Base-by-base conservation (phyloP, 2,797 vertebrate genomes). In the Sebastes alutus region DNA sequence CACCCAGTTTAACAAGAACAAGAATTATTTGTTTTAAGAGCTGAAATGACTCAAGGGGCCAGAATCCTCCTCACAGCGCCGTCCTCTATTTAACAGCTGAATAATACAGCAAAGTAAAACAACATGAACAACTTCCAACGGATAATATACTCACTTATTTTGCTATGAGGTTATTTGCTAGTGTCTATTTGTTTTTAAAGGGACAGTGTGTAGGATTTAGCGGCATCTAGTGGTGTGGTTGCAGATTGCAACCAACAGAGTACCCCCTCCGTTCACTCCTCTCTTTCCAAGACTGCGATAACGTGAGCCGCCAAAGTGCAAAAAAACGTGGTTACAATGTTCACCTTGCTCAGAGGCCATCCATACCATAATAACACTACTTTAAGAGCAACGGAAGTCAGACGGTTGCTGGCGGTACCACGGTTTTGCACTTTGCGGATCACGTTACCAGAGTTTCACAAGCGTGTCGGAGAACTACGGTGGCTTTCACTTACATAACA, bases 321-420 rank as follows among this genome's bases (percentile, higher is more conserved):
- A 46, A 46, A n/a, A 42, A 23, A 2, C 42, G 6, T 46, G 1
- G 42, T 46, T 0, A 46, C 6, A 18, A 16, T 46, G 42, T 46
- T 46, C 16, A 46, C 6, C 42, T 46, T 0, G 42, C 42, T 46
- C 2, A 3, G 14, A 46, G 6, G 42, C 16, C 42, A 46, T 46
- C 0, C 42, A 7, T 46, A 18, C 16, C 42, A 46, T 46, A 46
- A 46, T 46, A 46, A 46, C 38, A 46, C 14, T 18, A 46, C 42
- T 46, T 46, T 46, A 46, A 0, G 42, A 18, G 42, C 0, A 46
- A 46, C 14, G 16, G 42, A 46, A 46, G 42, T 46, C 42, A 16
- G 0, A 6, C 42, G 6, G 42, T 0, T 0, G 16, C 14, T 46
- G 6, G 42, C 6, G 2, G 42, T 7, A 46, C 14, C 16, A 18